Evolutionary conservation across 92 coral and sea anemone genomes (phyloP), one percentile per base, ranked within the genome.

Genomic region (Anthopleura xanthogrammica): DNA sequence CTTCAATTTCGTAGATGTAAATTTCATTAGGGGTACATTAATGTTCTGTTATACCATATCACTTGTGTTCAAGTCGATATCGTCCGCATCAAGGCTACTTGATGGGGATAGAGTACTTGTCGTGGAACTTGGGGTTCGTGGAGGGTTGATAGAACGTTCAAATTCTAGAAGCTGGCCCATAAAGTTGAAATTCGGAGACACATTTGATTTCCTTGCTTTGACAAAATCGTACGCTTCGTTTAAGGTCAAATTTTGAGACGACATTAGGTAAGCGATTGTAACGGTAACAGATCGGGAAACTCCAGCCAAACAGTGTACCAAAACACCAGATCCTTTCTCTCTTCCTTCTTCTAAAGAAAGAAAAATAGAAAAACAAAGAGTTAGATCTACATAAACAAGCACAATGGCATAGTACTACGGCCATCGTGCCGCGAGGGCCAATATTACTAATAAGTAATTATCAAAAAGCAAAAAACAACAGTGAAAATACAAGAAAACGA

Each of bases 181-280:
- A 65, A 97, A 97, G 87, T 95, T 94, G 24, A 97, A 92, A 75
- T 97, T 97, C 6, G 99, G 99, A 14, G 97, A 94, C 12, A 97
- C 98, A 68, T 95, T 95, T 24, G 99, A 91, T 86, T 97, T 97
- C 77, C 95, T 93, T 83, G 92, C 95, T 80, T 97, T 97, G 19
- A 97, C 99, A 46, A 97, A 93, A 86, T 97, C 99, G 85, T 97
- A 97, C 20, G 99, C 99, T 83, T 94, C 99, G 82, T 97, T 97
- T 11, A 97, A 86, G 83, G 85, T 87, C 76, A 97, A 82, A 80
- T 86, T 89, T 62, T 89, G 87, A 16, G 92, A 86, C 5, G 90
- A 90, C 92, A 97, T 97, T 19, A 97, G 89, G 78, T 97, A 97
- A n/a, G 99, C 99, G 65, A 91, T 94, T 76, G 98, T 97, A 2